Percentiles rank a stretch among this genome's conserved stretches.
Evolutionary conservation across 2,113 vertebrate species (phyloP).

Genomic region (Rostratula benghalensis): DNA sequence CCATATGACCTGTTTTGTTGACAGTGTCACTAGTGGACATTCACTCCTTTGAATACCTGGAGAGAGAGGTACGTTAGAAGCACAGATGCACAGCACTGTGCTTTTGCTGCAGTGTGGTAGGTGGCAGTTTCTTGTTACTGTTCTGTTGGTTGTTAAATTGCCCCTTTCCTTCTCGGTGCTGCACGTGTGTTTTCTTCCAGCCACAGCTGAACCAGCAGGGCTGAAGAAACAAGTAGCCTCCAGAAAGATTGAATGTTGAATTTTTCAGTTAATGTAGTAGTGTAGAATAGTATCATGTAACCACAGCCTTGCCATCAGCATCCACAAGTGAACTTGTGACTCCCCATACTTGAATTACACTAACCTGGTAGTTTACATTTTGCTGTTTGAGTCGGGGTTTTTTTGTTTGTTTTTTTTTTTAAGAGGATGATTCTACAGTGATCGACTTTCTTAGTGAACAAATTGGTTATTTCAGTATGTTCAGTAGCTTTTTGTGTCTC

Average conservation of each 20-base stretch:
- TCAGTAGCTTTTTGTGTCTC: neutral
- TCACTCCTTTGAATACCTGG: neutral
- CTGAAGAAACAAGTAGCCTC: neutral
- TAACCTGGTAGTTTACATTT: neutral
- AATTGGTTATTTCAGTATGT: neutral
- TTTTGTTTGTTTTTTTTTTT: neutral
- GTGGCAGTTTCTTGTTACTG: neutral
- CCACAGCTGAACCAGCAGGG: neutral
- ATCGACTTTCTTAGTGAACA: neutral
- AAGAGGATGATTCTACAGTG: neutral
- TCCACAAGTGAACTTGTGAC: neutral
- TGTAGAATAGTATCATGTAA: neutral
- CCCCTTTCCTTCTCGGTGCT: neutral
- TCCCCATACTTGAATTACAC: neutral
- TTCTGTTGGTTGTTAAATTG: neutral
- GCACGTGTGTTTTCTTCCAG: neutral
- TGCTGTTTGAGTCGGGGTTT: neutral
- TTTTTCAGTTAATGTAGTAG: neutral
- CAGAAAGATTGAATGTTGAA: neutral
- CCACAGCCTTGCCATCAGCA: neutral
- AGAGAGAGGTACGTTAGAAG: neutral
- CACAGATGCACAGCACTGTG: neutral
- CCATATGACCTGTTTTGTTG: neutral
- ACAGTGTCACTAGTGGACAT: neutral
- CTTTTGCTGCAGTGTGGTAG: neutral